Conservation (phyloP, 2,797 vertebrate genomes). For the Silurus lanzhouensis region DNA sequence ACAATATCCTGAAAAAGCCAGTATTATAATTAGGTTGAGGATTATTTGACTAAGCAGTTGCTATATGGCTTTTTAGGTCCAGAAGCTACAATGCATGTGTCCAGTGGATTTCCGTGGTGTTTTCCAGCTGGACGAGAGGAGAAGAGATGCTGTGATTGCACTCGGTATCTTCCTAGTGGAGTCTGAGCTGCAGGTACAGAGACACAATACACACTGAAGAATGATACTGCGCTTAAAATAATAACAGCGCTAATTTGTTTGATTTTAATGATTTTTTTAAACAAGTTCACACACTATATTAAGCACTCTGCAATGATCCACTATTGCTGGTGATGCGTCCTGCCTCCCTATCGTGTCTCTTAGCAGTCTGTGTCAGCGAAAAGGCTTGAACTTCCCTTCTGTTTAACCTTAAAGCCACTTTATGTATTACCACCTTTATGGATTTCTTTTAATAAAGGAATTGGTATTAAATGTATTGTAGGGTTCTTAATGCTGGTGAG, state of each 20-base stretch:
- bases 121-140: conserved; percentile 93
- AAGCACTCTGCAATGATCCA: not conserved
- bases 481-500: not conserved
- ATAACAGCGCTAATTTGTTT: not conserved
- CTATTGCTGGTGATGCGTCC: not conserved
- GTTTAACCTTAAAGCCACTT: not conserved
- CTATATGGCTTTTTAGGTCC: conserved; percentile 75
- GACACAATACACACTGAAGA: not conserved
- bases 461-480: not conserved
- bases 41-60: not conserved
- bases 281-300: not conserved
- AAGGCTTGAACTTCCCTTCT: not conserved
- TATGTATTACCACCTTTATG: not conserved
- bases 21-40: not conserved
- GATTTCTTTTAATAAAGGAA: not conserved
- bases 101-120: conserved; percentile 93
- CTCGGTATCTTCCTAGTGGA: conserved; percentile 97
- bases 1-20: not conserved
- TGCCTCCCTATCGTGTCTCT: not conserved
- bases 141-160: conserved; percentile 94
- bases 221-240: not conserved
- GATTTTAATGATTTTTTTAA: not conserved
- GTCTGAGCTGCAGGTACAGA: conserved; percentile 89
- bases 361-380: not conserved
- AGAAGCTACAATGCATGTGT: conserved; percentile 97